Percentiles rank a stretch among this genome's conserved stretches.
Evolutionary conservation across 2,797 vertebrate species (phyloP).

Genomic region (Thalassophryne amazonica): DNA sequence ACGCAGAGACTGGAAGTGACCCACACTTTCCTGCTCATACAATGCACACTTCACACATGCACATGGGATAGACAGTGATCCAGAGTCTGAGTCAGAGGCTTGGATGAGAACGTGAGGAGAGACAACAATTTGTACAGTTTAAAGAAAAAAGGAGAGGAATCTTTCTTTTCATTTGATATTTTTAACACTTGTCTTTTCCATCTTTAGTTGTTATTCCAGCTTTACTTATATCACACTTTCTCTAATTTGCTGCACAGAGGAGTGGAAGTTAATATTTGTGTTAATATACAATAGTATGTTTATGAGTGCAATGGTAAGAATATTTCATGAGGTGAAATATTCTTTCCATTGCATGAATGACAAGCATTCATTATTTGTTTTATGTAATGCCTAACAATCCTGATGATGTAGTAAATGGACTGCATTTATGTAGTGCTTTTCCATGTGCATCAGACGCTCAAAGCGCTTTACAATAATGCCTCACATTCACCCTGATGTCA

Average conservation of each 20-base stretch:
- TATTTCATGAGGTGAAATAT: no score
- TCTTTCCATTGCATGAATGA: constrained; percentile 20
- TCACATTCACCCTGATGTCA: no score
- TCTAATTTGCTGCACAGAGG: neutral
- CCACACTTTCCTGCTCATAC: constrained; percentile 28
- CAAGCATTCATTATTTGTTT: neutral
- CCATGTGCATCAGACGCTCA: no score
- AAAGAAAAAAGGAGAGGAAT: neutral
- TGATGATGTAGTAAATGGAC: no score
- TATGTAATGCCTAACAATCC: no score
- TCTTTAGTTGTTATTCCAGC: neutral
- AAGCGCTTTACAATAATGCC: no score
- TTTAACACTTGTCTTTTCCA: neutral
- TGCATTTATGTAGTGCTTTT: no score
- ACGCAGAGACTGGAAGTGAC: constrained; percentile 48
- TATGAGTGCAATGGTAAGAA: no score
- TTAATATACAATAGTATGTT: no score
- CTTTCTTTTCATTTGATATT: neutral
- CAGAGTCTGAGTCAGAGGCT: constrained; percentile 36
- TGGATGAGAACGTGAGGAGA: constrained; percentile 13
- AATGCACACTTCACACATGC: constrained; percentile 28
- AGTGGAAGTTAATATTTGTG: neutral
- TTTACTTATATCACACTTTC: neutral
- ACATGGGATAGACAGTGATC: constrained; percentile 15
- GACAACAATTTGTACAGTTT: neutral